Evolutionary conservation across 1,140 invertebrate species (phyloP), one percentile per base, ranked within the genome.

Genomic region (Psix sp.): DNA sequence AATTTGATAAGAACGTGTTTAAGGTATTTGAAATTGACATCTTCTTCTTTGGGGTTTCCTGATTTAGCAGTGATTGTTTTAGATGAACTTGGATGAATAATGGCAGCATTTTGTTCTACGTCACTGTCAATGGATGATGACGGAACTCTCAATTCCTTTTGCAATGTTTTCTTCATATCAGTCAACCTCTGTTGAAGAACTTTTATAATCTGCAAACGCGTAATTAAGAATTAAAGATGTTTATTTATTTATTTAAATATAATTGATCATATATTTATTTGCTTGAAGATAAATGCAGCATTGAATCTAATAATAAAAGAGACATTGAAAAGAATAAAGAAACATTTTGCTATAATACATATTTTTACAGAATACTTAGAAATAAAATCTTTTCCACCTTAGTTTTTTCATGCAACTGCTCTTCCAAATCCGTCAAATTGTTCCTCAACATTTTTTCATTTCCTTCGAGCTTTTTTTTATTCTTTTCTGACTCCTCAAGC

Each of bases 1-100:
- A 97, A 97, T 82, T 96, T 96, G 4, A 98, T 92, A 46, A 98
- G 91, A 57, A 97, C 95, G 85, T 97, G 95, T 81, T 96, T 97
- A 45, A 97, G 88, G 86, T 97, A 97, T 81, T 94, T 92, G 77
- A 93, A 91, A 85, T 95, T 96, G 31, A 96, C 92, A 75, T 95
- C 93, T 3, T 92, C 90, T 36, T 93, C 91, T 33, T 77, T 81
- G 5, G 78, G 73, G 31, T 70, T 80, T 13, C 59, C 78, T 7
- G 79, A 63, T 42, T 80, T 85, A 51, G 80, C 76, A 78, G 79
- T 86, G 49, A 90, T 84, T 63, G 90, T 89, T 74, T 89, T 88
- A 3, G 90, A 90, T 24, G 87, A 88, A 76, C 86, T 89, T 3
- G 88, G 88, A 39, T 81, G 88, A 5, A 89, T 78, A 71, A 90